Evolutionary conservation across 2,113 vertebrate genomes (phyloP).

Genomic region (Ochotona curzoniae): DNA sequence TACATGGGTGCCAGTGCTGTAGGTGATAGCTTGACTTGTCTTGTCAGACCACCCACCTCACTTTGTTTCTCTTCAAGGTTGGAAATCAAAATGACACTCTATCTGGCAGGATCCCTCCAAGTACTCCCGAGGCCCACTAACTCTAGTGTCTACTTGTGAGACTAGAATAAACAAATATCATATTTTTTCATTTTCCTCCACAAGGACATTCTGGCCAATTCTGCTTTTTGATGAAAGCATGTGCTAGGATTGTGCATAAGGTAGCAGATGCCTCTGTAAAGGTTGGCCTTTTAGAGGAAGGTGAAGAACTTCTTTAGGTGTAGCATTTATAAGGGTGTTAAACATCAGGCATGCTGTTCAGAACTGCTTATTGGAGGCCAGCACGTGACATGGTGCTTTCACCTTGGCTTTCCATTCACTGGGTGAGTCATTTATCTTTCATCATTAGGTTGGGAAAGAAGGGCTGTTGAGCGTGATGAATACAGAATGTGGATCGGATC

Average conservation of each 20-base stretch:
- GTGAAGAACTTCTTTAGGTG: neutral
- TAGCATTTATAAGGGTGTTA: neutral
- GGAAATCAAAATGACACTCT: neutral
- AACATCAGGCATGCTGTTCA: neutral
- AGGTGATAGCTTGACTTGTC: too few species aligned
- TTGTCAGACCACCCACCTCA: too few species aligned
- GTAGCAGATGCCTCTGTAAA: neutral
- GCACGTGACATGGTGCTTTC: neutral
- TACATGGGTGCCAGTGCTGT: too few species aligned
- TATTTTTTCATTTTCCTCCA: neutral
- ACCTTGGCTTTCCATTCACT: neutral
- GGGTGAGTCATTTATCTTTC: neutral
- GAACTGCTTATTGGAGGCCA: neutral
- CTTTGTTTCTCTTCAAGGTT: neutral
- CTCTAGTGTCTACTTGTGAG: neutral
- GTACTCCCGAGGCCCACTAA: neutral
- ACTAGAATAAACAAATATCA: neutral
- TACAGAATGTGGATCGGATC: neutral
- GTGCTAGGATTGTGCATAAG: neutral
- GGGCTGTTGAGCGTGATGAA: neutral
- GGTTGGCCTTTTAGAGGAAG: neutral
- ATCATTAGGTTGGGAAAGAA: neutral
- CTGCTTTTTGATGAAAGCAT: neutral
- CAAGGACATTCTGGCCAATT: neutral
- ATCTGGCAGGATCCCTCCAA: neutral